phyloP scores from a whole-genome alignment of 35 echinoderm and acorn worm species.

The Anneissia japonica region DNA sequence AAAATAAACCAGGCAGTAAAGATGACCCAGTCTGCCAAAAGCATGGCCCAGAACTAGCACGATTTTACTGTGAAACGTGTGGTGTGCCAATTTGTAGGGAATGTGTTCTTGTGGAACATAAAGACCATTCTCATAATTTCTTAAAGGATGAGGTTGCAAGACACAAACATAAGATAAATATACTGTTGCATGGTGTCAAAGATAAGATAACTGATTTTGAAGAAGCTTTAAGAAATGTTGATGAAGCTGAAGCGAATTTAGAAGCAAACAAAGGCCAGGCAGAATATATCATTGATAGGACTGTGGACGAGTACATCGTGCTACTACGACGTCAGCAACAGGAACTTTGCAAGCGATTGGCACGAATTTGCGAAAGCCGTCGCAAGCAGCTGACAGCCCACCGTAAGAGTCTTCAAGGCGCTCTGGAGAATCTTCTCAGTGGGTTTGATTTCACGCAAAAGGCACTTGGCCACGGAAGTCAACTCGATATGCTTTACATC shows the following conservation, averaged over 20 bases:
- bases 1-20: conserved; percentile 79
- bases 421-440: conserved; percentile 85
- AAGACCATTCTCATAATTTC: conserved; percentile 89
- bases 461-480: conserved; percentile 89
- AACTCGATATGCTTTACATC: conserved; percentile 93
- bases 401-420: conserved; percentile 69
- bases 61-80: conserved; percentile 95
- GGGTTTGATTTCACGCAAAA: conserved; percentile 99
- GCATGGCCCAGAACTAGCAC: conserved; percentile 60
- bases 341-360: conserved; percentile 56
- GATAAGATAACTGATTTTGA: conserved; percentile 87
- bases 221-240: conserved; percentile 69
- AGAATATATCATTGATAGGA: conserved; percentile 92
- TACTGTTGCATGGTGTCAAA: conserved; percentile 68
- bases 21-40: conserved; percentile 53
- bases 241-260: conserved; percentile 88
- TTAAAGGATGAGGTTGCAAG: conserved; percentile 86
- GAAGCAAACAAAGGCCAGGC: conserved; percentile 95
- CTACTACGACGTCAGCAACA: conserved; percentile 71
- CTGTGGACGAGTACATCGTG: conserved; percentile 68
- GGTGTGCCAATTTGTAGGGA: conserved; percentile 81
- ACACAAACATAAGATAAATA: conserved; percentile 89
- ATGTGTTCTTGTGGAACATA: conserved; percentile 96
- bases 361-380: conserved; percentile 63
- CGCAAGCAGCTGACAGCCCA: conserved; percentile 82